Evolutionary conservation across 2,113 vertebrate species (phyloP), one percentile per base, ranked within the genome.

Genomic region (Miniopterus natalensis): DNA sequence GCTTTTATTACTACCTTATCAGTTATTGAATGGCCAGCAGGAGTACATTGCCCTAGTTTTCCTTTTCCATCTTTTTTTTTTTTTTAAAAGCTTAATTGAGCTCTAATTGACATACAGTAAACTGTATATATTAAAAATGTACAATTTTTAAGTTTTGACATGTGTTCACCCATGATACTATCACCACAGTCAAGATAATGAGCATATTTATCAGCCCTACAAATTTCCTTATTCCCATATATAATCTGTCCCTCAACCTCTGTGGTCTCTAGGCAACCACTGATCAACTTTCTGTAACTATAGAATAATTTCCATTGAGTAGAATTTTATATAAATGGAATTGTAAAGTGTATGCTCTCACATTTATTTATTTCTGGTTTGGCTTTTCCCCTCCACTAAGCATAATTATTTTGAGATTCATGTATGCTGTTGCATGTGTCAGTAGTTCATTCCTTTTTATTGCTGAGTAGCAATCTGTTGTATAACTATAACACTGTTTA

Each of bases 361-460:
- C 31, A 49, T 70, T 68, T 92, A 96, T 77, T 90, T 93, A 96
- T 83, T 90, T 96, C 61, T 90, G 4, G 10, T 49, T 84, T 95
- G 49, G 5, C 8, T 36, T 85, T 81, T 81, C 68, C 68, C 63
- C 83, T 63, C 51, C 29, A 57, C 8, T n/a, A 40, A 93, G 40
- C 70, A 12, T 83, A 49, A 93, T 90, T 90, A 86, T 63, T 75
- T 86, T 57, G 49, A 49, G 31, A 84, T 91, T 73, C 20, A 83
- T 86, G 3, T 90, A 0, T 87, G 42, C 70, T 66, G n/a, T 71
- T 75, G 7, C 17, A 61, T 86, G 29, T 65, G 15, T 89, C 36
- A 78, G 0, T 73, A 80, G 20, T 80, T 90, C 20, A 71, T 93
- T 90, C 12, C 5, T 90, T 89, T 42, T 89, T 80, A 57, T 65